Percentiles rank a stretch among this genome's conserved stretches.
phyloP scores from a whole-genome alignment of 2,888 invertebrate genomes.

The Schizaphis graminum region DNA sequence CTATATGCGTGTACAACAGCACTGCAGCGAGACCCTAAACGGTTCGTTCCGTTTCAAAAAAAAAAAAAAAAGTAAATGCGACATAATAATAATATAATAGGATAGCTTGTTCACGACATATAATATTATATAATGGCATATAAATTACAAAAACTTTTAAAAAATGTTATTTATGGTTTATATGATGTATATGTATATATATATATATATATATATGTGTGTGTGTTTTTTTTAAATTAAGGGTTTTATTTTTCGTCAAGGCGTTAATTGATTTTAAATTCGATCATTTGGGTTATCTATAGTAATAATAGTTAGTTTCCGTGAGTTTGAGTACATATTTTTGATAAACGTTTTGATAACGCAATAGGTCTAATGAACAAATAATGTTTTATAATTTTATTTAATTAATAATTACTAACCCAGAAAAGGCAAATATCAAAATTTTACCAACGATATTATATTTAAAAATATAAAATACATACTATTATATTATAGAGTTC shows the following conservation, averaged over 20 bases:
- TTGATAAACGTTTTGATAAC: not conserved
- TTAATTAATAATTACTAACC: not conserved
- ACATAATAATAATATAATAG: not conserved
- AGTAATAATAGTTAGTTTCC: not conserved
- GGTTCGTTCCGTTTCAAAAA: not conserved
- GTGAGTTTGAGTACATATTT: not conserved
- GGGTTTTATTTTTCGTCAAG: not conserved
- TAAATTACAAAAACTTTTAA: slow-evolving; percentile 16
- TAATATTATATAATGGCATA: not conserved
- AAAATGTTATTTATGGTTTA: slow-evolving; percentile 11
- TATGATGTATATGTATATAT: no score
- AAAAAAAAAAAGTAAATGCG: not conserved
- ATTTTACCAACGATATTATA: not conserved
- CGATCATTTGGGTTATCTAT: not conserved
- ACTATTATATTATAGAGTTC: not conserved
- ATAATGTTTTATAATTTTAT: not conserved
- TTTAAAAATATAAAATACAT: not conserved
- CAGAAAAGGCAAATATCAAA: not conserved
- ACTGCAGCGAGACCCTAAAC: not conserved
- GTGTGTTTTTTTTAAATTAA: not conserved
- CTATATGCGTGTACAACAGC: not conserved
- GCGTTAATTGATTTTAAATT: not conserved
- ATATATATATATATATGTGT: not conserved
- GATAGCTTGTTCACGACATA: not conserved
- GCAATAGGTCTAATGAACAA: not conserved